These are phyloP conservation scores for Carapus acus DNA, from an alignment of 2,797 vertebrate genomes.

Conservation along the genomic window DNA sequence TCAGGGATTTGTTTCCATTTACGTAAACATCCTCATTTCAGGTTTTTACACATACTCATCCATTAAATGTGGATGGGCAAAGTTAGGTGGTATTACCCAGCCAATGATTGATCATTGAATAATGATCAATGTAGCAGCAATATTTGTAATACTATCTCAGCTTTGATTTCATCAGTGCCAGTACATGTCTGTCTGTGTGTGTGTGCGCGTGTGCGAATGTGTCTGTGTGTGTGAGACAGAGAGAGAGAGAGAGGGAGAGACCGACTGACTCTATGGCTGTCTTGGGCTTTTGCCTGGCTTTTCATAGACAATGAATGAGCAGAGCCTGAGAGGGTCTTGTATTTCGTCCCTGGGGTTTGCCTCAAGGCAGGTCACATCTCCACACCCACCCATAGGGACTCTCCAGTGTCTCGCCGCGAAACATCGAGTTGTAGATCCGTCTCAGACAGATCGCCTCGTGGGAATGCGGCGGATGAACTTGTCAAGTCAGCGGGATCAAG, in stretches of 20 bases:
- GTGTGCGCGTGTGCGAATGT: slow-evolving; percentile 2
- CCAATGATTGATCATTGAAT: too few relatives aligned
- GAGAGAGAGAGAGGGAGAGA: too few relatives aligned
- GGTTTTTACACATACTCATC: too few relatives aligned
- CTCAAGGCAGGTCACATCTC: slow-evolving; percentile 32
- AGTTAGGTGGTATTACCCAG: too few relatives aligned
- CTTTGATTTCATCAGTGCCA: slow-evolving; percentile 43
- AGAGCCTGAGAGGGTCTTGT: slow-evolving; percentile 30
- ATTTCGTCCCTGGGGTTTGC: slow-evolving; percentile 31
- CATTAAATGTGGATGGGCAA: too few relatives aligned
- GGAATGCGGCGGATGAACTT: slow-evolving; percentile 20
- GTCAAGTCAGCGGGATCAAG: slow-evolving; percentile 28
- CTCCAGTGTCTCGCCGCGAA: slow-evolving; percentile 29
- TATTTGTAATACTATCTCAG: slow-evolving; percentile 35
- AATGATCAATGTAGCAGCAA: too few relatives aligned
- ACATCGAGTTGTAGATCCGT: slow-evolving; percentile 38
- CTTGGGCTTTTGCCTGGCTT: slow-evolving; percentile 35
- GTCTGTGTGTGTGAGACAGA: background rate
- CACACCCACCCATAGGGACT: slow-evolving; percentile 28
- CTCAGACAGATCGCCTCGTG: slow-evolving; percentile 30
- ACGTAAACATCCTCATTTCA: too few relatives aligned
- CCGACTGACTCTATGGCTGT: background rate
- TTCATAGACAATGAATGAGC: slow-evolving; percentile 47
- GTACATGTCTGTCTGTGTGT: slow-evolving; percentile 14
- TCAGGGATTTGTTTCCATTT: too few relatives aligned